Evolutionary conservation across 2,888 invertebrate species (phyloP).

Genomic region (Loripinus fragilis): DNA sequence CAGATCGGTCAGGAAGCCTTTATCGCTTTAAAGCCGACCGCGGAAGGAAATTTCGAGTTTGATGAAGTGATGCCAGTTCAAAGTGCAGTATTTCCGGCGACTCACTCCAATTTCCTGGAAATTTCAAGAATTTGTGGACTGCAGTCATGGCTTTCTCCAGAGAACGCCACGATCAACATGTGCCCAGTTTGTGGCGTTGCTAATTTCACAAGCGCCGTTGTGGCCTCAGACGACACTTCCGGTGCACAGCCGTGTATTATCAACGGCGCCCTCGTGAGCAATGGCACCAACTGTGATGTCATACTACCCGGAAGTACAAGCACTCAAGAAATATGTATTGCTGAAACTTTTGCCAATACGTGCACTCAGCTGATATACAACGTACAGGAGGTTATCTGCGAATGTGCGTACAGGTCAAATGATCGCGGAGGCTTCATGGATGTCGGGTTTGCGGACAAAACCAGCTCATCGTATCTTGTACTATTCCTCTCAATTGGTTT

Average conservation of each 20-base stretch:
- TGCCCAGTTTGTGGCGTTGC: conserved; percentile 53
- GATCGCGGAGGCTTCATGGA: not conserved
- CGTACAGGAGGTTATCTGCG: not conserved
- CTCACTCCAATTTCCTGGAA: conserved; percentile 36
- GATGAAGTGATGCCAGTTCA: conserved; percentile 48
- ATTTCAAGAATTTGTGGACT: conserved; percentile 39
- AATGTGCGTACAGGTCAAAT: not conserved
- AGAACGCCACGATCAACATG: conserved; percentile 28
- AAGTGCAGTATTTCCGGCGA: conserved; percentile 31
- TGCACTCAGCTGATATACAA: not conserved
- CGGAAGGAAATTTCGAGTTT: conserved; percentile 22
- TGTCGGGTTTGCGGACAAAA: not conserved
- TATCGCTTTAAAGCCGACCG: conserved; percentile 30
- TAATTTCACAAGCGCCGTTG: conserved; percentile 24
- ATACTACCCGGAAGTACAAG: not conserved
- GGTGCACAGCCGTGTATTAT: not conserved
- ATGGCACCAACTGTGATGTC: not conserved
- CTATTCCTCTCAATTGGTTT: too few relatives aligned
- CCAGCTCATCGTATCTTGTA: not conserved
- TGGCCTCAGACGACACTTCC: not conserved
- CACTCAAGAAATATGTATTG: not conserved
- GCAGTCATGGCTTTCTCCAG: conserved; percentile 45
- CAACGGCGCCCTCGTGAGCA: not conserved
- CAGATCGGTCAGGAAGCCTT: conserved; percentile 41
- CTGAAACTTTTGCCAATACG: not conserved